Conservation (phyloP, 2,797 vertebrate species). For the Lates japonicus region DNA sequence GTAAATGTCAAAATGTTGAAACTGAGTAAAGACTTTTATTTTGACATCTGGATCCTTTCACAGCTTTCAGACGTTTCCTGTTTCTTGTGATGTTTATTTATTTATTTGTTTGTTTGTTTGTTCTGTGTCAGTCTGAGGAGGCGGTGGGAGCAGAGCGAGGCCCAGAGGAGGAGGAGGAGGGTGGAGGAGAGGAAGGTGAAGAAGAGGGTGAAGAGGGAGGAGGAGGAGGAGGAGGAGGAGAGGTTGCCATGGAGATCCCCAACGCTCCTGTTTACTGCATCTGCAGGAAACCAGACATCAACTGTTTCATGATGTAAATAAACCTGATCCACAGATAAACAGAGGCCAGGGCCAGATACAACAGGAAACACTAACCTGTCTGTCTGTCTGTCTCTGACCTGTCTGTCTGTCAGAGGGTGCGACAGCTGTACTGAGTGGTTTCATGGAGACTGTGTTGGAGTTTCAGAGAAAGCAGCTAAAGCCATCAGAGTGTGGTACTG, state of each 20-base stretch:
- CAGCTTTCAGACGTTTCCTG: too few relatives aligned
- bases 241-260: conserved; percentile 22
- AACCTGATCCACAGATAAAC: neutral
- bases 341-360: neutral
- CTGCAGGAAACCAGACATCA: conserved; percentile 93
- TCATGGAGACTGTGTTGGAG: conserved; percentile 91
- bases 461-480: conserved; percentile 93
- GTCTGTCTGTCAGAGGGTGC: conserved; percentile 86
- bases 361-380: neutral
- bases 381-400: neutral
- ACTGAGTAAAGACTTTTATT: too few relatives aligned
- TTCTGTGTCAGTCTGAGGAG: conserved; percentile 65
- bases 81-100: too few relatives aligned
- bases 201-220: conserved; percentile 25
- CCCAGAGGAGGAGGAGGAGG: conserved; percentile 20
- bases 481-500: conserved; percentile 94
- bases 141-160: conserved; percentile 28
- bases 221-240: conserved; percentile 46
- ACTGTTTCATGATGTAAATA: conserved; percentile 95
- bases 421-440: conserved; percentile 95
- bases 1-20: too few relatives aligned
- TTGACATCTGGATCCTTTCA: too few relatives aligned
- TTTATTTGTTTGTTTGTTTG: neutral
- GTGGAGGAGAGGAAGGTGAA: conserved; percentile 28
- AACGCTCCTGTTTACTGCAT: conserved; percentile 89